phyloP scores from a whole-genome alignment of 2,888 invertebrate genomes.

The Arctia plantaginis region DNA sequence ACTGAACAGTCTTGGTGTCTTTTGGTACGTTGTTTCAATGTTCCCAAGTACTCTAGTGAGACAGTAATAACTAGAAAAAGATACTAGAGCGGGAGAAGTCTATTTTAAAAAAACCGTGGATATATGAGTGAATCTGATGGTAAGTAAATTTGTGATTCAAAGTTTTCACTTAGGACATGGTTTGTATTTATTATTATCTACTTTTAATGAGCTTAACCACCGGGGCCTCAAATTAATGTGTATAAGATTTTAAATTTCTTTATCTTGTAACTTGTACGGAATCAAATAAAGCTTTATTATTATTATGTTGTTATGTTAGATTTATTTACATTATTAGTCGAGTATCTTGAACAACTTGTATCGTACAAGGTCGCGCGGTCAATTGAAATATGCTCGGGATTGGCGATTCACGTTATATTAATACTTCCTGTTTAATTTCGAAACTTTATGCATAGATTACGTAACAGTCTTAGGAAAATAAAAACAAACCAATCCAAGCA shows the following conservation, averaged over 20 bases:
- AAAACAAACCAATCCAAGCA: neutral
- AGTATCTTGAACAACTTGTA: conserved; percentile 7
- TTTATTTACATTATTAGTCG: conserved; percentile 3
- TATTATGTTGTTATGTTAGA: neutral
- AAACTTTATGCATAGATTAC: conserved; percentile 7
- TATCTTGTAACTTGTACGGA: too few relatives aligned
- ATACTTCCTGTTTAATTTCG: conserved; percentile 13
- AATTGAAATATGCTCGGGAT: conserved; percentile 33
- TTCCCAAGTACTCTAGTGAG: neutral
- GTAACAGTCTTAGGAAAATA: neutral
- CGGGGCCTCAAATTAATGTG: neutral
- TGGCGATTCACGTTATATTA: conserved; percentile 8
- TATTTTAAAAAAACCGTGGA: too few relatives aligned
- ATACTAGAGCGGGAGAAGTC: too few relatives aligned
- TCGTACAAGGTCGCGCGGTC: conserved; percentile 43
- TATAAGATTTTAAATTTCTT: neutral
- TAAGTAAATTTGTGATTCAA: too few relatives aligned
- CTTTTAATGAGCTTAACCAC: too few relatives aligned
- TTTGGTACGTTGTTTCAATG: neutral
- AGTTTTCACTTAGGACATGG: too few relatives aligned
- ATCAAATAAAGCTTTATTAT: neutral
- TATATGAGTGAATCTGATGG: too few relatives aligned
- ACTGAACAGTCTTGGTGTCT: neutral
- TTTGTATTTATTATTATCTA: too few relatives aligned
- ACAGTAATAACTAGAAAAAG: too few relatives aligned